Evolutionary conservation across 2,888 invertebrate species (phyloP).

Genomic region (Sepiola atlantica): DNA sequence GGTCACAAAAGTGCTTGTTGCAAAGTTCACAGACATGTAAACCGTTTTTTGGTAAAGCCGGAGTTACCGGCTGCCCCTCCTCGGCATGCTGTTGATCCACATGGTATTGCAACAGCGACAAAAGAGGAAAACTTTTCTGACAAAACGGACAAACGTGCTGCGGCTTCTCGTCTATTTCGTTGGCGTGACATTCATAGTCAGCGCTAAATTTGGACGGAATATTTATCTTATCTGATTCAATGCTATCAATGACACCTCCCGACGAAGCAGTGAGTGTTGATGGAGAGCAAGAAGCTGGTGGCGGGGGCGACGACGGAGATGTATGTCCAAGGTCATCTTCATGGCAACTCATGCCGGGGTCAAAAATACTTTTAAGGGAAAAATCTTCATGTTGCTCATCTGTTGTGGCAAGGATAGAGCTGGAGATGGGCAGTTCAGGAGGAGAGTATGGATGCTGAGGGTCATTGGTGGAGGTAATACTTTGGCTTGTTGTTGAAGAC

Average conservation of each 20-base stretch:
- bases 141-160: background rate
- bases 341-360: background rate
- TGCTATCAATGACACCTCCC: background rate
- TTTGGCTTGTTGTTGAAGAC: background rate
- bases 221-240: background rate
- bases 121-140: background rate
- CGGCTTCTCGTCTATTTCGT: background rate
- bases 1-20: background rate
- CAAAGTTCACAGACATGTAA: background rate
- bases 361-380: background rate
- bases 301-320: background rate
- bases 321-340: background rate
- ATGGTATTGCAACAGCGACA: conserved; percentile 14
- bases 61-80: background rate
- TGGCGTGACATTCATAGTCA: background rate
- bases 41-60: background rate
- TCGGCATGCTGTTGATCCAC: background rate
- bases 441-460: background rate
- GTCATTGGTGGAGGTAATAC: background rate
- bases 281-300: background rate
- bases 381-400: background rate
- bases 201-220: background rate
- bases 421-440: background rate
- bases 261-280: background rate
- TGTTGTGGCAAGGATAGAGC: background rate